Conservation (phyloP, 2,888 invertebrate species). For the Cephus nigrinus region DNA sequence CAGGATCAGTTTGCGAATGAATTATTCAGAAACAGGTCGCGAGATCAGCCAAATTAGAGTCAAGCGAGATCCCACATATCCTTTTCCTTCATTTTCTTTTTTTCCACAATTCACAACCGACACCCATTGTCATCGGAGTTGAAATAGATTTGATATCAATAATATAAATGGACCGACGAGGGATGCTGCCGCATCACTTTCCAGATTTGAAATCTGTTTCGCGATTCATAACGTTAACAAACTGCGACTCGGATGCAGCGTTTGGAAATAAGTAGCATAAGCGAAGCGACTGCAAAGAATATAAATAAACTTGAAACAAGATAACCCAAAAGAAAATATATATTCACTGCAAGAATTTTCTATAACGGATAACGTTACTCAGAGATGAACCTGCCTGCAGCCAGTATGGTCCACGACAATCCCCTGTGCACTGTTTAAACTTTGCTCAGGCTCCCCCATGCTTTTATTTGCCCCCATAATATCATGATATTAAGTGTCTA, state of each 20-base stretch:
- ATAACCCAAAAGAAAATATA: too few species aligned
- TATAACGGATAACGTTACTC: conserved; percentile 18
- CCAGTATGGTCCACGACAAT: conserved; percentile 1
- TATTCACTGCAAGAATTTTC: conserved; percentile 4
- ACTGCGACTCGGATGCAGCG: too few species aligned
- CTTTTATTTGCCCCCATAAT: conserved; percentile 46
- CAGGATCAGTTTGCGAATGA: conserved; percentile 27
- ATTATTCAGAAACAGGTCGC: conserved; percentile 43
- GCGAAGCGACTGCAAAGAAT: conserved; percentile 5
- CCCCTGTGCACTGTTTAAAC: conserved; percentile 40
- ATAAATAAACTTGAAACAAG: conserved; percentile 4
- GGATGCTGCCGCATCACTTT: too few species aligned
- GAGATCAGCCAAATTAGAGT: conserved; percentile 39
- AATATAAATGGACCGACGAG: too few species aligned
- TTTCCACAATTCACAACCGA: not conserved
- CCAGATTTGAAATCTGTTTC: too few species aligned
- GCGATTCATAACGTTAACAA: too few species aligned
- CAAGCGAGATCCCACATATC: conserved; percentile 14
- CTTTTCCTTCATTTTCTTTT: not conserved
- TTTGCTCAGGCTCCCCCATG: conserved; percentile 25
- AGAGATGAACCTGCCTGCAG: conserved; percentile 12
- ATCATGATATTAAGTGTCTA: conserved; percentile 50
- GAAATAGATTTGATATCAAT: too few species aligned
- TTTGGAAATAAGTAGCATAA: conserved; percentile 21
- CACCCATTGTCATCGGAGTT: not conserved